These are phyloP conservation scores for Alviniconcha strummeri DNA, from an alignment of 2,888 invertebrate genomes.

Conservation along the genomic window DNA sequence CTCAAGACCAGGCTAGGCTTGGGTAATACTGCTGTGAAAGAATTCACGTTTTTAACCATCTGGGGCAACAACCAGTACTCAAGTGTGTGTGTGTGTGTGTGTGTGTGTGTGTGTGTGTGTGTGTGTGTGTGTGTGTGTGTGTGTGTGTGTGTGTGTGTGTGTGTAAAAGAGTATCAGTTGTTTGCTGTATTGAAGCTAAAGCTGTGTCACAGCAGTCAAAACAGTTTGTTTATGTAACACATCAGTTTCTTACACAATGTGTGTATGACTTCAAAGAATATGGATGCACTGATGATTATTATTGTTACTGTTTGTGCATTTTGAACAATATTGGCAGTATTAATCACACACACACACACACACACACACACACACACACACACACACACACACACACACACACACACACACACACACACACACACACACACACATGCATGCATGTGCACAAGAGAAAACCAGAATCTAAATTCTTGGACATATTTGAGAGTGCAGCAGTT, in stretches of 20 bases:
- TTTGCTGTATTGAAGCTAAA: too few species aligned
- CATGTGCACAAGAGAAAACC: too few species aligned
- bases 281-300: not conserved
- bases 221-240: too few species aligned
- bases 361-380: not conserved
- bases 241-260: not conserved
- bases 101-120: not conserved
- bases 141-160: not conserved
- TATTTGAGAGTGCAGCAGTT: too few species aligned
- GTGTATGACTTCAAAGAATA: not conserved
- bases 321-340: not conserved
- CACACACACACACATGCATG: not conserved
- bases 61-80: not conserved
- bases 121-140: not conserved
- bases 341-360: not conserved
- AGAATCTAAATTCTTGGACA: too few species aligned
- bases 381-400: not conserved
- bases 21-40: too few species aligned
- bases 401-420: not conserved
- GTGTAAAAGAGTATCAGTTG: not conserved
- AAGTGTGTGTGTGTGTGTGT: not conserved
- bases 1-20: too few species aligned
- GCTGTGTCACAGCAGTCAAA: too few species aligned
- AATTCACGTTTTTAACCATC: too few species aligned
- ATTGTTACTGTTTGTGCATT: not conserved